Base-by-base conservation (phyloP, 2,888 invertebrate species). In the Eucriotettix oculatus region DNA sequence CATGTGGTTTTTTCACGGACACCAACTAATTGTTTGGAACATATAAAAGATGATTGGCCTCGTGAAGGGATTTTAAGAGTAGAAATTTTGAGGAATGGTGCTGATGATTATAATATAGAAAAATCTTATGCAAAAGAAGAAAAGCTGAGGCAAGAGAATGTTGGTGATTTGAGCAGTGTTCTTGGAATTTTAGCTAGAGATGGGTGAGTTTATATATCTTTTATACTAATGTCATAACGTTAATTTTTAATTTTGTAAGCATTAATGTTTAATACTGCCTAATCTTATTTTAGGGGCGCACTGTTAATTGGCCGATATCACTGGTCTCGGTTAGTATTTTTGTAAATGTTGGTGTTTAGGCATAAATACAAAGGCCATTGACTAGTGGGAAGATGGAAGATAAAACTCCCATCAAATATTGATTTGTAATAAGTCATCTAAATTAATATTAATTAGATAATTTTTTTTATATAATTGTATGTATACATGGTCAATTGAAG, bases 1-100 rank as follows among this genome's bases (percentile, higher is more conserved):
- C 99, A 99, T 71, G 83, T 92, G 71, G 88, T 90, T 64, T 96
- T 97, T 74, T 91, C 94, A 55, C 84, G 90, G 69, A 84, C 91
- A 63, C 95, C 97, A 10, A 90, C 92, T 59, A 92, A 92, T 67
- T 99, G 99, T 73, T 78, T 99, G 67, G 86, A 91, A 71, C 86
- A 90, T 72, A 84, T 95, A 43, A 84, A 87, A 70, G 82, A 87
- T 66, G 83, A 86, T 12, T 99, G 98, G 98, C 97, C 98, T 0
- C 78, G 92, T 63, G 91, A 95, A 74, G 98, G 98, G 9, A 92
- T 99, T 66, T 77, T 99, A 16, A 78, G 95, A 64, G 92, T 96
- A 14, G 95, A 96, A 76, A 90, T 95, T 67, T 74, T 87, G 59
- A 76, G 83, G 65, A 85, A 85, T 71, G 81, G 82, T 14, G 79